phyloP scores from a whole-genome alignment of 2,113 vertebrate genomes.

The Caranx ignobilis region DNA sequence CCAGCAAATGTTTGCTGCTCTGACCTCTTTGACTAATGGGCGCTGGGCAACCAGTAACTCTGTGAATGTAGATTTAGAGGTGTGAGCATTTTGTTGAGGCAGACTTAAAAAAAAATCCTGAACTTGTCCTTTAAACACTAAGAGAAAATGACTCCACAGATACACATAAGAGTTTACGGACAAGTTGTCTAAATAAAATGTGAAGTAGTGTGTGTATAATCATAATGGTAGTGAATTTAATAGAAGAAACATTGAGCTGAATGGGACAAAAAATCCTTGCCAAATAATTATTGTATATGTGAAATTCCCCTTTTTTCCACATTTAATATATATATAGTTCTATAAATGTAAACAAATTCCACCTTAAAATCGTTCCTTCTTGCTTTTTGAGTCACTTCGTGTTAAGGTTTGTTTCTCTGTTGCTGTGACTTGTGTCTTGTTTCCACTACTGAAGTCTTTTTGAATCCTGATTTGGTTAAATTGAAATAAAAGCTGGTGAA shows the following conservation, averaged over 20 bases:
- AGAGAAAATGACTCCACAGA: slow-evolving; percentile 18
- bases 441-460: slow-evolving; percentile 1
- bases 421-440: slow-evolving; percentile 36
- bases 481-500: neutral
- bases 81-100: neutral
- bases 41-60: neutral
- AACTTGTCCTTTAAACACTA: neutral
- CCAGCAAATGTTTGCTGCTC: neutral
- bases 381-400: slow-evolving; percentile 1
- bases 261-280: neutral
- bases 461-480: neutral
- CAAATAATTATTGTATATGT: slow-evolving; percentile 16
- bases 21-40: neutral
- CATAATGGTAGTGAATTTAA: slow-evolving; percentile 14
- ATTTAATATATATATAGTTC: slow-evolving; percentile 8
- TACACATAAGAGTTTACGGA: slow-evolving; percentile 43
- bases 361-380: neutral
- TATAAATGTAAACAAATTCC: slow-evolving; percentile 1
- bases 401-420: slow-evolving; percentile 24
- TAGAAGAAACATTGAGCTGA: neutral
- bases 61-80: neutral
- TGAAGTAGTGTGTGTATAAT: slow-evolving; percentile 59
- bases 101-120: neutral
- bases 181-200: slow-evolving; percentile 48
- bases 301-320: neutral